phyloP scores from a whole-genome alignment of 2,888 invertebrate genomes.

The Synergus japonicus region DNA sequence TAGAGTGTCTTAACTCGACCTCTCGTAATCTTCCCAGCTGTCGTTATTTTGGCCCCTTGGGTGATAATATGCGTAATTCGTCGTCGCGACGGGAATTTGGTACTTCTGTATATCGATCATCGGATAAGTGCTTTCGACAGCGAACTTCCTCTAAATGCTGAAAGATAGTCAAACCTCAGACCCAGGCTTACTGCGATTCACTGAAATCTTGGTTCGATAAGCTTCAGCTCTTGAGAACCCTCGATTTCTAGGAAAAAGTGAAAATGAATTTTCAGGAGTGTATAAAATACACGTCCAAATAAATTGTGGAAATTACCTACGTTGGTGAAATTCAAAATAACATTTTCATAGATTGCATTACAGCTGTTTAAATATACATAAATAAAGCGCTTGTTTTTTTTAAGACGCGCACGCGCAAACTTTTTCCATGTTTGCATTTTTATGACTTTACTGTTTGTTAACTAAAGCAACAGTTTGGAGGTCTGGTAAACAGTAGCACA shows the following conservation, averaged over 20 bases:
- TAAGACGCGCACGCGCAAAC: background rate
- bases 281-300: background rate
- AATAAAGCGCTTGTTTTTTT: background rate
- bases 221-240: background rate
- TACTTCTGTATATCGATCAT: background rate
- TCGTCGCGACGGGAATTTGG: background rate
- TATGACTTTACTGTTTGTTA: background rate
- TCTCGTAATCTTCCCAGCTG: background rate
- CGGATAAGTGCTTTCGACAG: slow-evolving; percentile 1
- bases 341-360: background rate
- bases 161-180: background rate
- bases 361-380: background rate
- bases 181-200: background rate
- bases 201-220: background rate
- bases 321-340: background rate
- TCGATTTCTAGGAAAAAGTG: background rate
- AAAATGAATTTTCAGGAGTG: background rate
- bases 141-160: background rate
- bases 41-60: background rate
- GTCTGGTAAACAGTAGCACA: slow-evolving; percentile 10
- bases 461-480: slow-evolving; percentile 21
- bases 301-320: background rate
- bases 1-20: slow-evolving; percentile 51
- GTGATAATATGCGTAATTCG: slow-evolving; percentile 16
- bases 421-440: slow-evolving; percentile 11